Conservation (phyloP, 1,140 invertebrate species). For the Ylistrum balloti region DNA sequence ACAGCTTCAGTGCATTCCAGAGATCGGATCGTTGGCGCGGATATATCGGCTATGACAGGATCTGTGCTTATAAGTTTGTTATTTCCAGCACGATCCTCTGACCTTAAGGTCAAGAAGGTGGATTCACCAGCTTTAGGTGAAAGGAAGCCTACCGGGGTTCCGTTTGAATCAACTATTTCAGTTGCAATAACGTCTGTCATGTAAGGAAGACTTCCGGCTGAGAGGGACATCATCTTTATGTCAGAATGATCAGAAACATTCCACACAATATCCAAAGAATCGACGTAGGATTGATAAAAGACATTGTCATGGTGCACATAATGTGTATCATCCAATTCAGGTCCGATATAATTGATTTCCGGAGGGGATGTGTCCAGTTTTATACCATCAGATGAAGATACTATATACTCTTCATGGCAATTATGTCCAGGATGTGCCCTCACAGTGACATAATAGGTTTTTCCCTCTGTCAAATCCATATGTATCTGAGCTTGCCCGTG, state of each 20-base stretch:
- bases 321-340: not conserved
- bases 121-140: conserved; percentile 49
- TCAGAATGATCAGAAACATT: conserved; percentile 53
- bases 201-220: conserved; percentile 45
- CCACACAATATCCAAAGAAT: conserved; percentile 53
- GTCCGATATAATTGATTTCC: conserved; percentile 44
- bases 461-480: conserved; percentile 60
- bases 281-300: conserved; percentile 16
- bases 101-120: conserved; percentile 52
- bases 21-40: conserved; percentile 47
- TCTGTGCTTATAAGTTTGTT: not conserved
- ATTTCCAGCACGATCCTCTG: conserved; percentile 59
- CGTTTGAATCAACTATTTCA: not conserved
- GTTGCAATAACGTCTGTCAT: conserved; percentile 46
- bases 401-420: conserved; percentile 67
- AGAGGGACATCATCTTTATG: conserved; percentile 45
- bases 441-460: conserved; percentile 64
- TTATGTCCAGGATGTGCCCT: conserved; percentile 64
- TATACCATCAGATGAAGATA: conserved; percentile 67
- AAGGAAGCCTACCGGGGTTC: conserved; percentile 45
- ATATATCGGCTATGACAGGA: conserved; percentile 55
- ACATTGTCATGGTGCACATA: not conserved
- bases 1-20: conserved; percentile 56
- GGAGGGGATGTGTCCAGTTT: conserved; percentile 61
- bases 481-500: conserved; percentile 64